phyloP scores from a whole-genome alignment of 2,113 vertebrate genomes.

The Herpailurus yagouaroundi region DNA sequence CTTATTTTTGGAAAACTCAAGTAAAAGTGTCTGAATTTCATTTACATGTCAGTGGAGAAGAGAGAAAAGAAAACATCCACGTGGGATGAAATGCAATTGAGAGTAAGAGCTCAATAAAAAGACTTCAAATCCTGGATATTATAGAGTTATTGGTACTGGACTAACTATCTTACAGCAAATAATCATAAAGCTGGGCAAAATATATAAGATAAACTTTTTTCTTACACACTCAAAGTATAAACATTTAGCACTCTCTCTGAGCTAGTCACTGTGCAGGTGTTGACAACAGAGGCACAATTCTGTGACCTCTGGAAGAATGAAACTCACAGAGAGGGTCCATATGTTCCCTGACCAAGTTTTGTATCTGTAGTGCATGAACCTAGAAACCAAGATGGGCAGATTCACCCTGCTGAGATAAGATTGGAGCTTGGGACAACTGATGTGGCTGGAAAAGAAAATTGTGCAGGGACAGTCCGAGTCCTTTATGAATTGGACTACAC shows the following conservation, averaged over 20 bases:
- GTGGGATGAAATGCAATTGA: background rate
- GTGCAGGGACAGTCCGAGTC: background rate
- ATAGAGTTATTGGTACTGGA: background rate
- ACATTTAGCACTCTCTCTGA: background rate
- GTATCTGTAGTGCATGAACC: background rate
- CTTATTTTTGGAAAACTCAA: background rate
- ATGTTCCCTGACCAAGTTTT: background rate
- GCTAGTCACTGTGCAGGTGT: background rate
- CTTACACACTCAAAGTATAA: background rate
- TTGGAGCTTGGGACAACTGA: background rate
- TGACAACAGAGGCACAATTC: background rate
- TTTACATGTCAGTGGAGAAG: background rate
- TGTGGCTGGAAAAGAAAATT: background rate
- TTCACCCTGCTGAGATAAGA: background rate
- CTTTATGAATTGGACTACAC: background rate
- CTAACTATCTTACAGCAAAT: background rate
- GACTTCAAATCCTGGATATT: background rate
- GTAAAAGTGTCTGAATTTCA: background rate
- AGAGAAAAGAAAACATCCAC: background rate
- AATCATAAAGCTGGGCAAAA: background rate
- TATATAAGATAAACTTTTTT: background rate
- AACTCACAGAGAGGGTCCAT: background rate
- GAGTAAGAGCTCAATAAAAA: background rate
- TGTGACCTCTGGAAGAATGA: background rate
- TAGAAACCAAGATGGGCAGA: background rate